Evolutionary conservation across 2,797 vertebrate genomes (phyloP), one percentile per base, ranked within the genome.

Genomic region (Coregonus ussuriensis): DNA sequence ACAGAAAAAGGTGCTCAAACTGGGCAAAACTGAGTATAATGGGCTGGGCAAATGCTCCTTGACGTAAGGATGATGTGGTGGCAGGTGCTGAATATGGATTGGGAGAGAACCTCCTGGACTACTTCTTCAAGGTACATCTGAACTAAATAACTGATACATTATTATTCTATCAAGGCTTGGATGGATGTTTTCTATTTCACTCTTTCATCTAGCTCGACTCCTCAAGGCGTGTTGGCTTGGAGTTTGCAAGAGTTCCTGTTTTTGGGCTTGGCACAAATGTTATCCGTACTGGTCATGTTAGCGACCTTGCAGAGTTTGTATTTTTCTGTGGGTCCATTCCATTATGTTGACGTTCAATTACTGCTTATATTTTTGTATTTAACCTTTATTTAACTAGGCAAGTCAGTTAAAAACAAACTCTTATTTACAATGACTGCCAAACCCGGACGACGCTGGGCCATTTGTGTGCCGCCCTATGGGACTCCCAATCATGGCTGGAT

Each of bases 81-180:
- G 87, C 93, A 25, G 98, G 97, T 77, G 92, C 96, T 85, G 96
- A 95, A 78, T 99, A 99, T 14, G 98, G 98, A 88, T 89, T 89
- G 82, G 97, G 92, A 78, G 97, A 97, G 86, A 93, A 92, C 70
- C 72, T 97, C 74, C 95, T 99, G 59, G 96, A 99, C 85, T 93
- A 91, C 81, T 97, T 97, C 88, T 99, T 99, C 85, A 98, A 98
- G 96, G 98, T 99, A 93, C n/a, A 71, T 81, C 54, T 71, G 25
- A 74, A 51, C 41, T 71, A 71, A 33, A 14, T 31, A 31, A 16
- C 52, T 37, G 16, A 67, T 6, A 6, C 3, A 21, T 72, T 6
- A 67, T 6, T 62, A 37, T 47, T 16, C 9, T 63, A 54, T 25
- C 31, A 6, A 63, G 5, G 3, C 37, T 35, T 6, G 35, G 54